Percentiles rank a stretch among this genome's conserved stretches.
phyloP scores from a whole-genome alignment of 2,113 vertebrate genomes.

The Chaetops frenatus region DNA sequence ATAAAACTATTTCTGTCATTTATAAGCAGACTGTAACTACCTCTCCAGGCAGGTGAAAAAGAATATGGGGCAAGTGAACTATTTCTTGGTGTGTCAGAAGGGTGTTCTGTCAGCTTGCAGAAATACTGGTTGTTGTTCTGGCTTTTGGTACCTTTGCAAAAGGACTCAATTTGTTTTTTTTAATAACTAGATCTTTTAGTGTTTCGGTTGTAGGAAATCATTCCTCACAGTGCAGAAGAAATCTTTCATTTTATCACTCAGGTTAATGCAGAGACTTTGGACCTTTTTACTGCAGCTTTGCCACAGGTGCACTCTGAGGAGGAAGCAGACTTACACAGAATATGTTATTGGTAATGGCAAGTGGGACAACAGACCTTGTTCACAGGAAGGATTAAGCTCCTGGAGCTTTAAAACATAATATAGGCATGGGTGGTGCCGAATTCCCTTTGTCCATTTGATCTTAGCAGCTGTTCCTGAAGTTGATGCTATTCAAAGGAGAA shows the following conservation, averaged over 20 bases:
- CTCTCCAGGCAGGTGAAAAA: neutral
- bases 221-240: neutral
- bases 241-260: neutral
- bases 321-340: neutral
- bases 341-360: neutral
- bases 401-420: slow-evolving; percentile 55
- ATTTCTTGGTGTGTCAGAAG: neutral
- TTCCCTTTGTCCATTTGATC: slow-evolving; percentile 64
- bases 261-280: neutral
- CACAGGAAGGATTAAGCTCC: slow-evolving; percentile 10
- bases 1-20: neutral
- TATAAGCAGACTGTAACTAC: neutral
- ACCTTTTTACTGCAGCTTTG: neutral
- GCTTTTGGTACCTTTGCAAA: neutral
- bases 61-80: neutral
- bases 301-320: neutral
- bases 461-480: slow-evolving; percentile 70
- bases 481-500: slow-evolving; percentile 47
- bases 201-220: neutral
- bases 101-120: neutral
- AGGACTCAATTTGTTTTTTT: neutral
- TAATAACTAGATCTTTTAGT: neutral
- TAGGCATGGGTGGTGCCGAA: slow-evolving; percentile 9
- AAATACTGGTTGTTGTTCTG: neutral
- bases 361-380: neutral